Evolutionary conservation across 2,888 invertebrate species (phyloP).

Genomic region (Eumacrocentrus americanus): DNA sequence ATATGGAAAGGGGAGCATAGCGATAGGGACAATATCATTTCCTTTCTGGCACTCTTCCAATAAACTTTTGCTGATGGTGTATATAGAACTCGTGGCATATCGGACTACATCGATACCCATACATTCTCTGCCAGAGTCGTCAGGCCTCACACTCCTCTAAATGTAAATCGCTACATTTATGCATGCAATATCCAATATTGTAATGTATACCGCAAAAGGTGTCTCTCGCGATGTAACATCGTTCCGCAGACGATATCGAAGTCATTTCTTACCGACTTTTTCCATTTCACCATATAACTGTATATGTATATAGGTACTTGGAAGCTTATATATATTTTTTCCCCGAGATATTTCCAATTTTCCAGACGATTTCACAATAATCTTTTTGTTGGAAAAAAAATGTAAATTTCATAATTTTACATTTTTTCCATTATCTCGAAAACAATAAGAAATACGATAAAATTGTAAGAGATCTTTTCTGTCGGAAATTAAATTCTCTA

Average conservation of each 20-base stretch:
- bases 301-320: neutral
- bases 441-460: too few species aligned
- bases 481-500: too few species aligned
- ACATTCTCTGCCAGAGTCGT: neutral
- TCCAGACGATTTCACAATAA: slow-evolving; percentile 12
- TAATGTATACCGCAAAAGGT: slow-evolving; percentile 32
- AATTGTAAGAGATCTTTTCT: too few species aligned
- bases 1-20: neutral
- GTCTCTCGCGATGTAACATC: slow-evolving; percentile 14
- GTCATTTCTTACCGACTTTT: slow-evolving; percentile 14
- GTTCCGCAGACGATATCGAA: slow-evolving; percentile 20
- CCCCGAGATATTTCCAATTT: slow-evolving; percentile 23
- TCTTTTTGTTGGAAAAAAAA: neutral
- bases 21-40: slow-evolving; percentile 34
- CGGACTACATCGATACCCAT: neutral
- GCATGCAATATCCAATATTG: slow-evolving; percentile 40
- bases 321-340: neutral
- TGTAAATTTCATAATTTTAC: too few species aligned
- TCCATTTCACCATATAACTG: neutral
- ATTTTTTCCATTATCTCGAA: too few species aligned
- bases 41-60: slow-evolving; percentile 40
- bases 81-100: slow-evolving; percentile 14
- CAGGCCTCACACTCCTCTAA: slow-evolving; percentile 22
- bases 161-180: slow-evolving; percentile 42
- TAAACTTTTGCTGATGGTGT: slow-evolving; percentile 29